Evolutionary conservation across 1,140 invertebrate genomes (phyloP), one percentile per base, ranked within the genome.

Genomic region (Agrypnia vestita): DNA sequence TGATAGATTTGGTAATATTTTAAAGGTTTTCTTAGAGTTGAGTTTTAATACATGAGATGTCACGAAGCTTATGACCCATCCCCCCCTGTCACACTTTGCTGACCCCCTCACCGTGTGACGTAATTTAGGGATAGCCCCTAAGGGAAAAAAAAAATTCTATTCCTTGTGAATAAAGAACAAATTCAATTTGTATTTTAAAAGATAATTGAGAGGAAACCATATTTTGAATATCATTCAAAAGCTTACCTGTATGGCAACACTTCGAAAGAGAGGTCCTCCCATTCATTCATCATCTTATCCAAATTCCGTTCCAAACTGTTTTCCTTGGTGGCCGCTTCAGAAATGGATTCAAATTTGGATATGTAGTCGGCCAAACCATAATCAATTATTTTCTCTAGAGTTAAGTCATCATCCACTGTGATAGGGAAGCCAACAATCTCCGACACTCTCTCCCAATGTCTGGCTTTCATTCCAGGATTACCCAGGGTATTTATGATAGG

Each of bases 361-460:
- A 98, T 94, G 86, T 96, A 98, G 79, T 98, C 96, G 21, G 95
- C 95, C 17, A 99, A 88, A 75, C 96, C 96, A 87, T 97, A 97
- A 85, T 98, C 97, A 43, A 99, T 95, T n/a, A 97, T 93, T 90
- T 97, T 97, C 21, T 94, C 93, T 4, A 99, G 88, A 0, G 96
- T 97, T 77, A 96, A 91, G 15, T 95, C 93, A 6, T 95, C 92
- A 80, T 97, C 95, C 6, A 97, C 94, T 84, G 94, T 93, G 21
- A 99, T 94, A 0, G 96, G 96, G 87, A 97, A 98, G 0, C 97
- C 97, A 83, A 99, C 96, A 77, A 98, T 96, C 84, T 99, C 97
- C 0, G 97, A 98, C 11, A 99, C 94, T 88, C 96, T 95, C 85
- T 98, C 97, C 98, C 98, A 99, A 87, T 99, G 98, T 10, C 97